Base-by-base conservation (phyloP, 2,888 invertebrate species). In the Synanthedon formicaeformis region DNA sequence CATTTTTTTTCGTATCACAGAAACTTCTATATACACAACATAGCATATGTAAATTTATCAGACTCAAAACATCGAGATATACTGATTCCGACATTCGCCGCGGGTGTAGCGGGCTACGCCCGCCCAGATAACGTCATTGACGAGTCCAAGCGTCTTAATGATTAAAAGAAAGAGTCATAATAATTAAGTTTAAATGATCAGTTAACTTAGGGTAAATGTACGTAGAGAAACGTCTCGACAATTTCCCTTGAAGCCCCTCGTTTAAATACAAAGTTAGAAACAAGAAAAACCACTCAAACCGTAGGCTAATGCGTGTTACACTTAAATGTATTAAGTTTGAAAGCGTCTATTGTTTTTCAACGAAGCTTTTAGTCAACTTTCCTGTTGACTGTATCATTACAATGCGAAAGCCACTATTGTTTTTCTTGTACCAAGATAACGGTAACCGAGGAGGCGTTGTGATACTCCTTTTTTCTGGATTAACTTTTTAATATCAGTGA, bases 401-500 rank as follows among this genome's bases (percentile, higher is more conserved):
- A 45, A 45, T 45, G 45, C 45, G 13, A 45, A 14, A 45, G 34
- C 41, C 41, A 50, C 53, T 51, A 54, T 56, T 54, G 52, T 54
- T 56, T 52, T 54, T 48, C 56, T 52, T 54, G 18, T 52, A 49
- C 55, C 53, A 53, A 62, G 67, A 64, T 66, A 66, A 60, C 60
- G 60, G 52, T 23, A 54, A 63, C 59, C 57, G 60, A 59, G 57
- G 58, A 62, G 56, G 56, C 55, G 54, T 51, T 40, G 41, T 16
- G 40, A 40, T 55, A 58, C 55, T 55, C 61, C 64, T 63, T 66
- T 71, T 68, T 73, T 73, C 60, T 60, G 63, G 73, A 71, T 72
- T 73, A 69, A 66, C 66, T 70, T 71, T 76, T 74, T 77, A 76
- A 77, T 76, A 75, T 66, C 74, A 64, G 65, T 61, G 72, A 69